These are phyloP conservation scores for Glaucopsyche alexis DNA, from an alignment of 2,888 invertebrate species.

Conservation along the genomic window DNA sequence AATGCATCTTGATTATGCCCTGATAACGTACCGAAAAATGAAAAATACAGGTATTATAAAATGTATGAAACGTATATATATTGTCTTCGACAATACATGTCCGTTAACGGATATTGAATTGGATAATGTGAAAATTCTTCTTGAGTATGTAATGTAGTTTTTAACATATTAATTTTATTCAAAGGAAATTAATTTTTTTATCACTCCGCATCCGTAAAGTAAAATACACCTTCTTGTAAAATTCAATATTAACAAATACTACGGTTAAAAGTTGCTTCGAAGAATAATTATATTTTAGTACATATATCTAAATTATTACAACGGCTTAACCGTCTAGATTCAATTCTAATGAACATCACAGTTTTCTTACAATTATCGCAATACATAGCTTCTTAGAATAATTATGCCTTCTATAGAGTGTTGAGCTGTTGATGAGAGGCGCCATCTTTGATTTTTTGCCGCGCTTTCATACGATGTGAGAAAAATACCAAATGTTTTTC, in stretches of 20 bases:
- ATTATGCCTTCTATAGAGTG: slow-evolving; percentile 6
- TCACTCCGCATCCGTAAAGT: too few species aligned
- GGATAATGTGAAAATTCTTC: too few species aligned
- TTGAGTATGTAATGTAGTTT: too few species aligned
- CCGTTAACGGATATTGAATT: too few species aligned
- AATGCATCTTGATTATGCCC: too few species aligned
- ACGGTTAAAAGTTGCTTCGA: not conserved
- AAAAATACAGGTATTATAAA: too few species aligned
- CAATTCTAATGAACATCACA: not conserved
- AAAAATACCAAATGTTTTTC: not conserved
- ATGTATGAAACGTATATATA: too few species aligned
- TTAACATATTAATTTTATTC: too few species aligned
- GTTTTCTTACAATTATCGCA: slow-evolving; percentile 20
- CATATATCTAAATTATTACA: not conserved
- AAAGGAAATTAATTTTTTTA: too few species aligned
- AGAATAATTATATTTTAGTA: not conserved
- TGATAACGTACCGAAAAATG: too few species aligned
- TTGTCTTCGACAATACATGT: too few species aligned
- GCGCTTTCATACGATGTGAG: slow-evolving; percentile 17
- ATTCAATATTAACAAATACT: not conserved
- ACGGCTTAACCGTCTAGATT: slow-evolving; percentile 2
- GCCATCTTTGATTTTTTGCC: slow-evolving; percentile 19
- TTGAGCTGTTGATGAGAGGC: not conserved
- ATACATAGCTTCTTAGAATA: slow-evolving; percentile 20
- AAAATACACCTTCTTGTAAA: not conserved